Percentiles rank a stretch among this genome's conserved stretches.
Conservation (phyloP, 2,797 vertebrate species). For the Natrix natrix region DNA sequence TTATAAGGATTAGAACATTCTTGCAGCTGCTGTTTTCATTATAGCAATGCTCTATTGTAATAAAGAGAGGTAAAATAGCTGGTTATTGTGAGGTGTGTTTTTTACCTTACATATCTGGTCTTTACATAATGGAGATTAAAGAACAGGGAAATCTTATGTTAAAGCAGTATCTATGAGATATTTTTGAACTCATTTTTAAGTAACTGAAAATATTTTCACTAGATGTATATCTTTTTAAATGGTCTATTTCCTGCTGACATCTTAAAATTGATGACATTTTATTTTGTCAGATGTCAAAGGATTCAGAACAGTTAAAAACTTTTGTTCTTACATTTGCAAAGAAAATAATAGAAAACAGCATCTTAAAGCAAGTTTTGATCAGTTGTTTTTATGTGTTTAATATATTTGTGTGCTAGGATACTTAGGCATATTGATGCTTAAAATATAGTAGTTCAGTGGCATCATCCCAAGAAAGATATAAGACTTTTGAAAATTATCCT, state of each 20-base stretch:
- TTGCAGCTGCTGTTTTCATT: background rate
- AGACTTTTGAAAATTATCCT: conserved; percentile 46
- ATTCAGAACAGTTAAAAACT: conserved; percentile 39
- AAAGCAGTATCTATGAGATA: background rate
- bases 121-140: background rate
- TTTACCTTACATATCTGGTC: background rate
- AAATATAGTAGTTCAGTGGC: conserved; percentile 43
- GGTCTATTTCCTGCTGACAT: conserved; percentile 1
- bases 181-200: conserved; percentile 18
- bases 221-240: conserved; percentile 41
- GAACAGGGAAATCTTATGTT: background rate
- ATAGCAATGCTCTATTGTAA: background rate
- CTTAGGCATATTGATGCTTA: conserved; percentile 40
- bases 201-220: conserved; percentile 7
- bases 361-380: conserved; percentile 49
- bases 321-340: conserved; percentile 46
- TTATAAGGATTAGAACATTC: conserved; percentile 1
- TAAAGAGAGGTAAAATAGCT: background rate
- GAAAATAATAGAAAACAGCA: conserved; percentile 41
- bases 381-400: conserved; percentile 19
- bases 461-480: conserved; percentile 45
- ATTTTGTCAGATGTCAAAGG: conserved; percentile 38
- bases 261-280: conserved; percentile 34
- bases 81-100: background rate
- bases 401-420: conserved; percentile 40